Base-by-base conservation (phyloP, 2,113 vertebrate genomes). In the Brachyhypopomus gauderio region DNA sequence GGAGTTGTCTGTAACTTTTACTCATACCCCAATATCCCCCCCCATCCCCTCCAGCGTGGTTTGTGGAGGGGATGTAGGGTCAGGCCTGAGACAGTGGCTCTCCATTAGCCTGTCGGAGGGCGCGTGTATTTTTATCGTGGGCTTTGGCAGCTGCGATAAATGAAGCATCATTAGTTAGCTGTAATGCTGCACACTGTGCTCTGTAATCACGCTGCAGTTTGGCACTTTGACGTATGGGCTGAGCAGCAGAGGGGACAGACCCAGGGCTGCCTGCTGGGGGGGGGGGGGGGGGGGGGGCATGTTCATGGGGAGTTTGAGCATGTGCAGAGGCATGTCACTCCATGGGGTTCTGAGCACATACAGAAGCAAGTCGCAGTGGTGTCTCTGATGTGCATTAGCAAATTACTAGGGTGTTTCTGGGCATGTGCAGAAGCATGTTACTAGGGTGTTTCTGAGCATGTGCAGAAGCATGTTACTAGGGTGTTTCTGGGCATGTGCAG, bases 151-250 rank as follows among this genome's bases (percentile, higher is more conserved):
- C 45, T 48, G 66, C 41, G 66, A 81, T 81, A 36, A 89, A 88
- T 86, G 86, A 85, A 84, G 84, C 76, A 83, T 85, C 86, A 88
- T 89, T 89, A 89, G 84, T 91, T 89, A 86, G 80, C 83, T 82
- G 77, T 78, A 88, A 87, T 86, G 83, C 81, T 77, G 86, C 86
- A 88, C 79, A 79, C 77, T 88, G 83, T 64, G 60, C 58, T 89
- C 89, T 89, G 36, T 91, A 90, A 91, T 91, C 88, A 91, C 86
- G 82, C 56, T 84, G 85, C 84, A 82, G 87, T 90, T 89, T 89
- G 90, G 90, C 86, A 88, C 85, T 88, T 85, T 90, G 89, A 91
- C 59, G 22, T 80, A 91, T 91, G 83, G 79, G 74, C 77, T 14
- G 25, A 56, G 23, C 56, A 30, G 62, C 41, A 64, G 62, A 76